These are phyloP conservation scores for Griposia aprilina DNA, from an alignment of 2,888 invertebrate species.

Conservation along the genomic window DNA sequence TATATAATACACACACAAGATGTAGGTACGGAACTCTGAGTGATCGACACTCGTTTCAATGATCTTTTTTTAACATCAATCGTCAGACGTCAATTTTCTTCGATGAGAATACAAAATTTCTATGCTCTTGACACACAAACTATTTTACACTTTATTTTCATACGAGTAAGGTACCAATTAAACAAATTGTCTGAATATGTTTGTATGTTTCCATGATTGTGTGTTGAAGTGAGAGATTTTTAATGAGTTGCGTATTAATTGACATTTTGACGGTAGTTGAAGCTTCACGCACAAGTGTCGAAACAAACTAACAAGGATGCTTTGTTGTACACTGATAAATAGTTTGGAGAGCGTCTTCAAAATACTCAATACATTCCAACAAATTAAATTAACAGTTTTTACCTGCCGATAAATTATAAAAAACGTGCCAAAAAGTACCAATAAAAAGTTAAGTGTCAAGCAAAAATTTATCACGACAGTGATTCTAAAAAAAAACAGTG, in stretches of 20 bases:
- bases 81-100: constrained; percentile 82
- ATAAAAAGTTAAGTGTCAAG: constrained; percentile 15
- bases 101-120: constrained; percentile 83
- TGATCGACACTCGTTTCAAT: constrained; percentile 46
- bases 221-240: constrained; percentile 77
- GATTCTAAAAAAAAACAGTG: constrained; percentile 10
- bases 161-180: constrained; percentile 47
- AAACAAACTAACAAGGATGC: constrained; percentile 68
- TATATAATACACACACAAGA: constrained; percentile 1
- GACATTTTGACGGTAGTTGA: constrained; percentile 80
- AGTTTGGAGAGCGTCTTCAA: constrained; percentile 51
- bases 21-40: constrained; percentile 60
- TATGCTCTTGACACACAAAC: constrained; percentile 31
- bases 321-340: constrained; percentile 60
- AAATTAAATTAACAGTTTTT: constrained; percentile 23
- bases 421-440: constrained; percentile 28
- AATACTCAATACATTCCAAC: constrained; percentile 23
- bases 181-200: constrained; percentile 25
- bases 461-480: constrained; percentile 11
- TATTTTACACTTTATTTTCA: constrained; percentile 61
- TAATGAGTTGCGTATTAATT: constrained; percentile 84
- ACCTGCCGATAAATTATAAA: constrained; percentile 18
- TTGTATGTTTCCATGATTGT: constrained; percentile 55
- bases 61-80: constrained; percentile 69
- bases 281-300: constrained; percentile 68